Conservation (phyloP, 2,888 invertebrate genomes). For the Euproctis similis region DNA sequence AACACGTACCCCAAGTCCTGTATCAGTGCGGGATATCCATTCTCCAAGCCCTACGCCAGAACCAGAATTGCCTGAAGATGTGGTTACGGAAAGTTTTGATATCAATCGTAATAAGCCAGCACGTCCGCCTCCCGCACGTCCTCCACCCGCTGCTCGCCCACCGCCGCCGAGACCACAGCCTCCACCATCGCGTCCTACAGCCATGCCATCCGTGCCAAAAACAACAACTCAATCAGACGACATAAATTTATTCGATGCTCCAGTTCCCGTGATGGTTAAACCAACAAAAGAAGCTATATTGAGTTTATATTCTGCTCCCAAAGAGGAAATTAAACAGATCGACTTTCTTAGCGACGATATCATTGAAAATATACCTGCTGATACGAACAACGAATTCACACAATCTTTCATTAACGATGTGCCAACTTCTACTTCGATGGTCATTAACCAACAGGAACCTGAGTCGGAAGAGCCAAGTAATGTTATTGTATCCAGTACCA, state of each 20-base stretch:
- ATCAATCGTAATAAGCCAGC: slow-evolving; percentile 56
- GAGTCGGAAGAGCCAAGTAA: slow-evolving; percentile 4
- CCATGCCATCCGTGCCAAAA: slow-evolving; percentile 10
- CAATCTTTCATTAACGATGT: slow-evolving; percentile 28
- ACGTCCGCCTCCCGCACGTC: slow-evolving; percentile 44
- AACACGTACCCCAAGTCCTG: slow-evolving; percentile 91
- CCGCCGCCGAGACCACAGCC: slow-evolving; percentile 66
- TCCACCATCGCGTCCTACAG: slow-evolving; percentile 58
- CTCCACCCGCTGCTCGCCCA: slow-evolving; percentile 43
- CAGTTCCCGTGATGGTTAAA: slow-evolving; percentile 61
- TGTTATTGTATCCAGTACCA: not conserved
- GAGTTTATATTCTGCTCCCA: slow-evolving; percentile 72
- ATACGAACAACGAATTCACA: slow-evolving; percentile 4
- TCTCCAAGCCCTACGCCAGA: slow-evolving; percentile 89
- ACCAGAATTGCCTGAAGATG: slow-evolving; percentile 51
- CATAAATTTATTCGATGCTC: slow-evolving; percentile 77
- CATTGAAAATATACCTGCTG: slow-evolving; percentile 41
- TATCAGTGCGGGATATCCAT: slow-evolving; percentile 86
- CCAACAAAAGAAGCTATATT: slow-evolving; percentile 78
- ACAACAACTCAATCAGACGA: slow-evolving; percentile 47
- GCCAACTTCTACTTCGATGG: slow-evolving; percentile 25
- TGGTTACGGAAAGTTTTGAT: slow-evolving; percentile 42
- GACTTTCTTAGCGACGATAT: slow-evolving; percentile 78
- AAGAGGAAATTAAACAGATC: slow-evolving; percentile 58
- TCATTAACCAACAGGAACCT: slow-evolving; percentile 5